Evolutionary conservation across 2,113 vertebrate species (phyloP), one percentile per base, ranked within the genome.

Genomic region (Sigmodon hispidus): DNA sequence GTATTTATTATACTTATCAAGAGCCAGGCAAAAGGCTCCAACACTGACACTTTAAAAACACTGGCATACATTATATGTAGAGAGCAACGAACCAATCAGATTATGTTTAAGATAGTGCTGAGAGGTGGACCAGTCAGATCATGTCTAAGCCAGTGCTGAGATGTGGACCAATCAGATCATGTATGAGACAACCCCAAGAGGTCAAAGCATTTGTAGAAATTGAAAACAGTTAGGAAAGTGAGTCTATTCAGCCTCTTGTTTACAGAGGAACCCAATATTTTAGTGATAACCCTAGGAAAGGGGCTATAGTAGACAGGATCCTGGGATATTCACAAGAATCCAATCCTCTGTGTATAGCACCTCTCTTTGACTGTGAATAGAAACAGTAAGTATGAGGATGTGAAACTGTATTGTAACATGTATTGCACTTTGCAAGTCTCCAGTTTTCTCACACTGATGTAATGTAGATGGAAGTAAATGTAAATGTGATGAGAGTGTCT

Each of bases 1-100:
- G 86, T 96, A 81, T 97, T 92, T 95, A 97, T 95, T 98, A 95
- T 97, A 70, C 63, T 96, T 95, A 93, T 90, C 87, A 97, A 94
- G 77, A 83, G 65, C 65, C 40, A 95, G 69, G 79, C 55, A 86
- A 97, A 95, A 79, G 52, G 0, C 31, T 96, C 89, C 86, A 94
- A 86, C 43, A 61, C 69, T 61, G 45, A 92, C 76, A 70, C 83
- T 95, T 95, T 93, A 9, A 84, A 93, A 94, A 89, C 61, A 88
- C 88, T 55, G 80, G 86, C 26, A 88, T 76, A 21, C n/a, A 65
- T 11, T 96, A 43, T 1, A 85, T 34, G 36, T 52, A 26, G 70
- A 75, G 89, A 65, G 55, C 43, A 73, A 34, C 61, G 19, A 57
- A 93, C 93, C 92, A 76, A 59, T 90, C 89, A 93, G 83, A 55